Base-by-base conservation (phyloP, 2,797 vertebrate species). In the Orestias chungarensis region DNA sequence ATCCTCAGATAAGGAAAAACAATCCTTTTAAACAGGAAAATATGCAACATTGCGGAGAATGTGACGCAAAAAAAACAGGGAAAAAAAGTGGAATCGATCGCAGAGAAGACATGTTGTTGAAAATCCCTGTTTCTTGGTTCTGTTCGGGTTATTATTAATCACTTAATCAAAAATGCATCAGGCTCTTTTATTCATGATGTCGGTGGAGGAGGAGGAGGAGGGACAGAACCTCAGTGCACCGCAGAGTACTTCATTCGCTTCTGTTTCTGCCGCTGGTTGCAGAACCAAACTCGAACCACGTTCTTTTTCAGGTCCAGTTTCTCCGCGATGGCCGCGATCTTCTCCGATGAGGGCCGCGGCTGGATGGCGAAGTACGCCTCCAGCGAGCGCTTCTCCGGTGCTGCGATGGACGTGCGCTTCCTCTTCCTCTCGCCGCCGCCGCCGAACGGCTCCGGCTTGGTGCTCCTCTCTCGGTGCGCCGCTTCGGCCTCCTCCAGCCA, bases 231-330 rank as follows among this genome's bases (percentile, higher is more conserved):
- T 96, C 95, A 97, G 90, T 97, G 97, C 80, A 94, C 95, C 43
- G 96, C 96, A 0, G 96, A 96, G 87, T 97, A 97, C 87, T 97
- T 97, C 96, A 97, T 97, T 88, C 96, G 92, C 91, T 97, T 97
- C 92, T 97, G 96, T 92, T 97, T 97, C 87, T 97, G 96, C 86
- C 96, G 92, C 91, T 97, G 96, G 91, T 97, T 97, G 87, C 96
- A 97, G 87, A 97, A 97, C 96, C 96, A 97, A 81, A 97, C 96
- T 65, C 96, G 93, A 83, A 97, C 96, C 87, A 97, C 96, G 66
- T 97, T 97, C 92, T 97, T 97, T 92, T 97, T 97, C 82, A 97
- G 94, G 92, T 97, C 96, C 91, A 97, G 92, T 86, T 97, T 97
- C 85, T 97, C 96, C 0, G 96, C 96, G 75, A 97, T 97, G 55